Conservation (phyloP, 1,140 invertebrate genomes). For the Delia radicum region DNA sequence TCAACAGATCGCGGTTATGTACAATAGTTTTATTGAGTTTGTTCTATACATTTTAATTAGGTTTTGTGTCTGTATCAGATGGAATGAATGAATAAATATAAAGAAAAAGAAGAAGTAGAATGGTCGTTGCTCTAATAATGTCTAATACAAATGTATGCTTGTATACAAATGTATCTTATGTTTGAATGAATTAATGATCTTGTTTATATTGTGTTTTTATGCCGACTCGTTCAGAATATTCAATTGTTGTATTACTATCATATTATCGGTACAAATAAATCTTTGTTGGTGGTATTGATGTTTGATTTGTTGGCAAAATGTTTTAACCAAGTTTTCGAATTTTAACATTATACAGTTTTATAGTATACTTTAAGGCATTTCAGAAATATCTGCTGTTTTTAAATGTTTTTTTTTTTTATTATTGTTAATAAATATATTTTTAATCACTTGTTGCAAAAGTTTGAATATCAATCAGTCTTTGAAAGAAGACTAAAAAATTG, state of each 20-base stretch:
- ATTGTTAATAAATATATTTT: no score
- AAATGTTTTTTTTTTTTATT: no score
- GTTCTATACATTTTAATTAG: neutral
- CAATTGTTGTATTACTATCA: neutral
- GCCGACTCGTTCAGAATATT: neutral
- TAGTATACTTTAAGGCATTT: neutral
- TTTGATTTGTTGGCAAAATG: neutral
- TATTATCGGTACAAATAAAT: neutral
- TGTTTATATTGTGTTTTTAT: neutral
- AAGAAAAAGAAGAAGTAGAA: no score
- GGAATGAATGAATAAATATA: neutral
- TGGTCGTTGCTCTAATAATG: slow-evolving; percentile 4
- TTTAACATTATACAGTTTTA: neutral
- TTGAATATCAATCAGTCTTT: no score
- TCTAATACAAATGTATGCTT: neutral
- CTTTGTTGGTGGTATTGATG: neutral
- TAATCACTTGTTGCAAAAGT: no score
- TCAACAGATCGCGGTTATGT: neutral
- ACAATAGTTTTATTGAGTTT: neutral
- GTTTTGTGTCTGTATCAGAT: neutral
- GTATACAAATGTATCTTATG: no score
- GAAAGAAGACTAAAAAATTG: no score
- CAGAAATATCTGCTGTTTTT: no score
- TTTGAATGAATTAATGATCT: neutral
- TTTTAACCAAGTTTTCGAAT: neutral